These are phyloP conservation scores for Apamea anceps DNA, from an alignment of 2,888 invertebrate species.

Conservation along the genomic window DNA sequence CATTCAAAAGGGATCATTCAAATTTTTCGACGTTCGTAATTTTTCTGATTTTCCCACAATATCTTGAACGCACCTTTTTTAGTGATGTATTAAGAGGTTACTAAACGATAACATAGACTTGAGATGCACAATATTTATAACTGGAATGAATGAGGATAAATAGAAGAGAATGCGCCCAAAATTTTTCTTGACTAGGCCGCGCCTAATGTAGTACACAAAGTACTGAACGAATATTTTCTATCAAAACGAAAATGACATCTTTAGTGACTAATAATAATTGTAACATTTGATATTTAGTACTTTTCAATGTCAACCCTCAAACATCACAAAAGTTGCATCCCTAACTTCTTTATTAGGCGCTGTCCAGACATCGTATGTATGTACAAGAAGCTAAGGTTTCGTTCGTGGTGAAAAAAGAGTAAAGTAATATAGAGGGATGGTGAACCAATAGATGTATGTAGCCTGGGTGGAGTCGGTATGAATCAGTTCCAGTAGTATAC, in stretches of 20 bases:
- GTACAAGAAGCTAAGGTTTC: too few species aligned
- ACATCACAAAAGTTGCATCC: background rate
- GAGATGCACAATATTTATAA: background rate
- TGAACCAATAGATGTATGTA: too few species aligned
- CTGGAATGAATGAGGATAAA: background rate
- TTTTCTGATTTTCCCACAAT: background rate
- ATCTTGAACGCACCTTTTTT: slow-evolving; percentile 25
- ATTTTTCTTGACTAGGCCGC: too few species aligned
- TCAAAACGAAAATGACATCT: too few species aligned
- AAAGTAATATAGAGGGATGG: too few species aligned
- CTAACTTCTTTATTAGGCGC: too few species aligned
- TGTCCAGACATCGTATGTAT: too few species aligned
- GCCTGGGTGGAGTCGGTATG: background rate
- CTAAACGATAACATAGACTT: background rate
- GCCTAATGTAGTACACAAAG: too few species aligned
- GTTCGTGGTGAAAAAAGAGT: too few species aligned
- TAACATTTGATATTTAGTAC: too few species aligned
- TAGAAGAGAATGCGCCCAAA: background rate
- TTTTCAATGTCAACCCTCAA: background rate
- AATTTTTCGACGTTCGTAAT: background rate
- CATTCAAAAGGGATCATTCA: slow-evolving; percentile 66
- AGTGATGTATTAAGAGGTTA: slow-evolving; percentile 22
- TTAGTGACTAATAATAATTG: too few species aligned
- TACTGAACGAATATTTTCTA: background rate
- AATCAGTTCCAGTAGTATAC: background rate